Evolutionary conservation across 2,113 vertebrate species (phyloP).

Genomic region (Litocranius walleri): DNA sequence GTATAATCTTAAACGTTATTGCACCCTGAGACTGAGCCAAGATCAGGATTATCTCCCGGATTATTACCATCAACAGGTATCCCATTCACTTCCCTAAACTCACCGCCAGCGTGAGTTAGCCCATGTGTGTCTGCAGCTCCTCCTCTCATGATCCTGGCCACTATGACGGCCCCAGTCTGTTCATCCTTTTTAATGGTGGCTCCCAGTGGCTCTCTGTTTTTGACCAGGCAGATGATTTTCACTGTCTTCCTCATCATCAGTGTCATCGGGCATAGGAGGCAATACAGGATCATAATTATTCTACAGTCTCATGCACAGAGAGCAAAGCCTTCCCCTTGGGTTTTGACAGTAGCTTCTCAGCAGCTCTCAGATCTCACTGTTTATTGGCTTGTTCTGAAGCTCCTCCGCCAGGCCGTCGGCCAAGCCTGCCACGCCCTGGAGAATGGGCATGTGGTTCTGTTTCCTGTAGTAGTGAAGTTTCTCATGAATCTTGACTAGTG

Average conservation of each 20-base stretch:
- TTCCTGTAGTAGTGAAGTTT: constrained; percentile 91
- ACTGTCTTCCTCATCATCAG: constrained; percentile 93
- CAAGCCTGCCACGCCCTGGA: constrained; percentile 85
- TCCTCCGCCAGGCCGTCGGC: constrained; percentile 73
- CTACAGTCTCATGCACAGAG: constrained; percentile 90
- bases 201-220: constrained; percentile 75
- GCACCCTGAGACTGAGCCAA: constrained; percentile 96
- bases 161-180: constrained; percentile 87
- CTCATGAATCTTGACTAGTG: constrained; percentile 96
- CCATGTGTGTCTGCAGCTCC: constrained; percentile 92
- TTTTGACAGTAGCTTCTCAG: neutral
- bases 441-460: constrained; percentile 85
- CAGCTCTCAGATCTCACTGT: neutral
- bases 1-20: constrained; percentile 97
- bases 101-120: constrained; percentile 93
- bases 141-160: constrained; percentile 93
- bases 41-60: constrained; percentile 95
- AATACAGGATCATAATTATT: constrained; percentile 94
- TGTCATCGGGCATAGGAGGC: constrained; percentile 92
- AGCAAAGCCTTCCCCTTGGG: constrained; percentile 86
- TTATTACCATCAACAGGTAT: constrained; percentile 94
- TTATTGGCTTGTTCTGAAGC: neutral
- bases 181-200: constrained; percentile 92
- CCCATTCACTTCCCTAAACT: constrained; percentile 95
- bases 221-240: constrained; percentile 84